Base-by-base conservation (phyloP, 2,888 invertebrate genomes). In the Cosmia pyralina region DNA sequence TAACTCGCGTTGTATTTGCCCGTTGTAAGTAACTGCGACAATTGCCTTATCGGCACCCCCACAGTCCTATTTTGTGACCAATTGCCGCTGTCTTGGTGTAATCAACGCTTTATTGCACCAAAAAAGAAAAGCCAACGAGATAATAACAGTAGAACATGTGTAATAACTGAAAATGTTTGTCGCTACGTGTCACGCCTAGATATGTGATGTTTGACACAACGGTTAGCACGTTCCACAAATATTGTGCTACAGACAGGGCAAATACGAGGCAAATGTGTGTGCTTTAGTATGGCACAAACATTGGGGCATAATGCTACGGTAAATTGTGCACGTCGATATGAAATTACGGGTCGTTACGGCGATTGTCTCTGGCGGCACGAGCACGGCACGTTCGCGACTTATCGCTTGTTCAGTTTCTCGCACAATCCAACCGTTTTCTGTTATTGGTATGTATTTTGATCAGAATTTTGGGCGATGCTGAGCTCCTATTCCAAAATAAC, bases 191-290 rank as follows among this genome's bases (percentile, higher is more conserved):
- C 92, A 89, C 92, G 94, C 93, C 91, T 96, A 91, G 93, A 94
- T 95, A 95, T 94, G 93, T 92, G 89, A 90, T 92, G 92, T 93
- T 94, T 94, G 94, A 92, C 93, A 92, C 91, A 90, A 90, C 91
- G 88, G 90, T 93, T 91, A 95, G 93, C 96, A 96, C 96, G 96
- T 96, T 95, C 96, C 83, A 91, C 96, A 96, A 96, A 96, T 96
- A 96, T 96, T 96, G 94, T 94, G 88, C 88, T 93, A 93, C 92
- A 92, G 91, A 92, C 93, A 93, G 89, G 87, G 92, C 93, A 96
- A 96, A 96, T 95, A 96, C 94, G 88, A 91, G 90, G 89, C 87
- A 90, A 94, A 94, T 93, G 91, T 87, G 87, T 87, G 65, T 84
- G 77, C 84, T 73, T 75, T 85, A 64, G 84, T 91, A 90, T 90